Evolutionary conservation across 1,140 invertebrate species (phyloP).

Genomic region (Orussus abietinus): DNA sequence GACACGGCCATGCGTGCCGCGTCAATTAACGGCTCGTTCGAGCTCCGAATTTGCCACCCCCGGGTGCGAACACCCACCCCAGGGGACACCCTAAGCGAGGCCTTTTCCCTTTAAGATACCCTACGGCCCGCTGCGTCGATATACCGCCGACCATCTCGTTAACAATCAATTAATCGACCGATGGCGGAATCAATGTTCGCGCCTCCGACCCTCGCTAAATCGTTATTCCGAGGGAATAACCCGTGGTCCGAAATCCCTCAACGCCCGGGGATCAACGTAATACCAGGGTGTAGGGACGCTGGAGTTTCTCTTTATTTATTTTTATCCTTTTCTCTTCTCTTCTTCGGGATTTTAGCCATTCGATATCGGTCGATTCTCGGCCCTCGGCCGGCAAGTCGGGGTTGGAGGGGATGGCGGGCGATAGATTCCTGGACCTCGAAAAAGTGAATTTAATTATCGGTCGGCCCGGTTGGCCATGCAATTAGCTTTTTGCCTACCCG

Average conservation of each 20-base stretch:
- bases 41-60: constrained; percentile 1
- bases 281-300: constrained; percentile 12
- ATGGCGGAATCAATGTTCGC: not conserved
- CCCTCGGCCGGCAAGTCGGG: constrained; percentile 15
- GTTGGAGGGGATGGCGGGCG: constrained; percentile 9
- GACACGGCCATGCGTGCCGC: constrained; percentile 19
- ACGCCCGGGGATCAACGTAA: not conserved
- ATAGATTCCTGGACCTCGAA: constrained; percentile 36
- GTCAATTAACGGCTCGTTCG: constrained; percentile 26
- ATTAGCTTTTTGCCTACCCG: constrained; percentile 42
- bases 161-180: not conserved
- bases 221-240: not conserved
- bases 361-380: constrained; percentile 11
- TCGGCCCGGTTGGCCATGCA: constrained; percentile 23
- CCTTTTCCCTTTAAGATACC: not conserved
- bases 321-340: constrained; percentile 1
- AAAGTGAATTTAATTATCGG: constrained; percentile 45
- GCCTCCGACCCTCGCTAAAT: not conserved
- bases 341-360: not conserved
- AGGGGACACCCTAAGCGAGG: not conserved
- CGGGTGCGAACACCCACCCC: constrained; percentile 3
- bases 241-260: constrained; percentile 6
- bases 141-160: not conserved
- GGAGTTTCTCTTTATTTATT: constrained; percentile 9
- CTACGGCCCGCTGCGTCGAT: no score